A percentile compares a stretch with the other conserved stretches of the same genome.
These are phyloP conservation scores for Drosophila affinis DNA, from an alignment of 2,888 invertebrate species.

Conservation along the genomic window DNA sequence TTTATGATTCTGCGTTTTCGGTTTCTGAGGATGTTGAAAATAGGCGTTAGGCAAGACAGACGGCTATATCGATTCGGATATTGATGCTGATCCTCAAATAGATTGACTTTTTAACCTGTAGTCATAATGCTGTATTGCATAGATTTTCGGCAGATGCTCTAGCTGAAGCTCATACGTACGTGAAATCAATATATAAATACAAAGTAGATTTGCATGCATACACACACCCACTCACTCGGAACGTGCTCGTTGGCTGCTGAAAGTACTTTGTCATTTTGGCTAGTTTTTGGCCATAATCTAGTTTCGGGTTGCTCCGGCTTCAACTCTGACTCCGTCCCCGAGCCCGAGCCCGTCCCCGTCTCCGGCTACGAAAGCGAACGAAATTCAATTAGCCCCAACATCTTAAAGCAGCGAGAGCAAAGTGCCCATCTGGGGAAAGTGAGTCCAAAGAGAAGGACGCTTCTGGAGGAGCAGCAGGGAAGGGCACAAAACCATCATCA, in stretches of 20 bases:
- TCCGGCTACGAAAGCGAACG: slow-evolving; percentile 9
- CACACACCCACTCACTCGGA: slow-evolving; percentile 6
- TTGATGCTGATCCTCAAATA: no score
- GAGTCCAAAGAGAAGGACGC: slow-evolving; percentile 31
- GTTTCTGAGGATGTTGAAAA: no score
- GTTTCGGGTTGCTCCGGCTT: slow-evolving; percentile 58
- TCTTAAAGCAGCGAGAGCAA: slow-evolving; percentile 52
- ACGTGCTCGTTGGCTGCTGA: slow-evolving; percentile 58
- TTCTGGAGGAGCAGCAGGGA: slow-evolving; percentile 38
- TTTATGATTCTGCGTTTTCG: no score
- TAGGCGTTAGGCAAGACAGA: no score
- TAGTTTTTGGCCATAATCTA: slow-evolving; percentile 34
- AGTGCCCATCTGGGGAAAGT: neutral
- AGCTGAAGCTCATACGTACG: neutral
- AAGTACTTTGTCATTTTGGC: slow-evolving; percentile 53
- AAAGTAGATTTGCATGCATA: slow-evolving; percentile 26
- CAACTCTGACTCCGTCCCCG: slow-evolving; percentile 49
- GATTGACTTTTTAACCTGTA: no score
- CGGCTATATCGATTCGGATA: no score
- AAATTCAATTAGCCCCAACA: slow-evolving; percentile 68
- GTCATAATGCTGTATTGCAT: neutral
- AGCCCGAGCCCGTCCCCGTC: slow-evolving; percentile 37
- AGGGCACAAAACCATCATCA: slow-evolving; percentile 27
- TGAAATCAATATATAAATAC: slow-evolving; percentile 27
- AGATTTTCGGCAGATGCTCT: neutral